Evolutionary conservation across 2,113 vertebrate genomes (phyloP), one percentile per base, ranked within the genome.

Genomic region (Pteropus alecto): DNA sequence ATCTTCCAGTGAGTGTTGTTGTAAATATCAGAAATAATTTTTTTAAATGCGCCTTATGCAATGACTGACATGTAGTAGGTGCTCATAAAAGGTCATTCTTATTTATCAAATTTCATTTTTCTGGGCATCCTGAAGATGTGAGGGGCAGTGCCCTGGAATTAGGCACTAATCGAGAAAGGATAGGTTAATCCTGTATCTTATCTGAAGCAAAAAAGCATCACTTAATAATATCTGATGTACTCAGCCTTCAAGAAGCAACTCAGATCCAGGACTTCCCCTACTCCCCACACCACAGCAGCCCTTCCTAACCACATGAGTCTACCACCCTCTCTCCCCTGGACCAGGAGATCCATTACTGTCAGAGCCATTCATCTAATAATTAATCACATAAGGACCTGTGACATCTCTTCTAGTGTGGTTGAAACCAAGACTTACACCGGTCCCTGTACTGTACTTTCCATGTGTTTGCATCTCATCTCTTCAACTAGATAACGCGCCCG

Each of bases 121-220:
- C 68, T 43, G 74, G 48, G 61, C 67, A 78, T 28, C 41, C 61
- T 63, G 67, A 82, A 83, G 73, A 93, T 41, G 6, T 22, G 22
- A 96, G n/a, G 58, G 58, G 12, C 85, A 63, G 60, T 67, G 79
- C 48, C 33, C 68, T 65, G 19, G 61, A 83, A 84, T 30, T 54
- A 76, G n/a, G 33, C 4, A 18, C 46, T 65, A 48, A 93, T 43
- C 70, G 26, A 67, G 79, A 93, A 93, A 97, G 26, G 43, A 81
- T 18, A 35, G 61, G 48, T 67, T 60, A 46, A 26, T 61, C 63
- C 48, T 71, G 22, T 56, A n/a, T 87, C n/a, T 76, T 95, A 94
- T 61, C 87, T 85, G 91, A 93, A 95, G 86, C 43, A 68, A 87
- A 94, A 70, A 74, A 82, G 73, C 58, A 86, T 22, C 15, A 51